Evolutionary conservation across 2,797 vertebrate genomes (phyloP).

Genomic region (Cynodonichthys magdalenae): DNA sequence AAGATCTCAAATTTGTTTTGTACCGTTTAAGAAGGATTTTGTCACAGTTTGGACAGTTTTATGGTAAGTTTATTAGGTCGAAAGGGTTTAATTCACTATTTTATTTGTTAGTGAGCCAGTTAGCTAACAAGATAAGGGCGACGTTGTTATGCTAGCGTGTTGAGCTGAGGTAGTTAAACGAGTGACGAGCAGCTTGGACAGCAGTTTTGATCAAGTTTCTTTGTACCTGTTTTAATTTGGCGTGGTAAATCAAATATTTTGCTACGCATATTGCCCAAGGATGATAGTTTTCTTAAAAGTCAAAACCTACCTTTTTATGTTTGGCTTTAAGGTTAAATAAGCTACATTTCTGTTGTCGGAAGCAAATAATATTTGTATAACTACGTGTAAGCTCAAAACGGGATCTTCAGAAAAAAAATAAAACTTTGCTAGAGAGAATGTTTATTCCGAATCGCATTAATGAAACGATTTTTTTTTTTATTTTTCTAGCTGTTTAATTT

Average conservation of each 20-base stretch:
- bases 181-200: not conserved
- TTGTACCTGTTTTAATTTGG: not conserved
- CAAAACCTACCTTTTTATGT: not conserved
- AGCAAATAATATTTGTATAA: no score
- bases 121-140: not conserved
- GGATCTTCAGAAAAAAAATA: no score
- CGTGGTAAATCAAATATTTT: not conserved
- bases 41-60: not conserved
- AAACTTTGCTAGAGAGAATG: no score
- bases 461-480: no score
- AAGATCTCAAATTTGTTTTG: not conserved
- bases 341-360: no score
- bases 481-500: no score
- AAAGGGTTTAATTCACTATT: rapidly evolving
- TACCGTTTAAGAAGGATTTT: rapidly evolving
- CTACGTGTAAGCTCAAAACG: no score
- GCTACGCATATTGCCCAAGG: no score
- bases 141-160: constrained; percentile 10
- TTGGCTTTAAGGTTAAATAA: no score
- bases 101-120: not conserved
- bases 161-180: not conserved
- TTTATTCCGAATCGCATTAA: no score
- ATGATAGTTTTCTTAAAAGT: no score
- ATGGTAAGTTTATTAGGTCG: constrained; percentile 11
- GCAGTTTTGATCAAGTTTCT: no score